Evolutionary conservation across 2,113 vertebrate genomes (phyloP).

Genomic region (Myiozetetes cayanensis): DNA sequence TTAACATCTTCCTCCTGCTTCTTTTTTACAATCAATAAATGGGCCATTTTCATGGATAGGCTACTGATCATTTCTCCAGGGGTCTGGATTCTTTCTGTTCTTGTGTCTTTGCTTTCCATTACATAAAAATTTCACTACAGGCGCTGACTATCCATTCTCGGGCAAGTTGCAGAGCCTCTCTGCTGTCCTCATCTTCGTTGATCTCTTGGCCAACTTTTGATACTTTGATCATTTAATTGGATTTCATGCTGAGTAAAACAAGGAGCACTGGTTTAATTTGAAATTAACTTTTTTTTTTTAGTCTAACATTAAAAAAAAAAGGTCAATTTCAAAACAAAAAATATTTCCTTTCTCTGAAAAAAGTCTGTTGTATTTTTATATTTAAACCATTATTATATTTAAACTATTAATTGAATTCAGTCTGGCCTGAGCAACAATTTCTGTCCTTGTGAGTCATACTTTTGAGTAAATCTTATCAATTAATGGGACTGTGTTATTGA

Average conservation of each 20-base stretch:
- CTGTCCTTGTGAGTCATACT: background rate
- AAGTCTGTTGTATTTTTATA: background rate
- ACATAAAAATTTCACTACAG: background rate
- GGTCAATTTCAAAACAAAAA: background rate
- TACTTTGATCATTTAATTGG: constrained; percentile 26
- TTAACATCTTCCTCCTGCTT: background rate
- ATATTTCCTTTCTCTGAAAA: background rate
- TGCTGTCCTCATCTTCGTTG: constrained; percentile 18
- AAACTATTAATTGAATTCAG: constrained; percentile 13
- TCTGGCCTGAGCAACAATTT: background rate
- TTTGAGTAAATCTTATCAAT: background rate
- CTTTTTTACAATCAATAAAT: background rate
- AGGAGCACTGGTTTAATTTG: background rate
- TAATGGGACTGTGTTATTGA: background rate
- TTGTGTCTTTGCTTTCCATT: constrained; percentile 3
- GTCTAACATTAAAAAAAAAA: constrained; percentile 12
- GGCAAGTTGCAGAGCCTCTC: background rate
- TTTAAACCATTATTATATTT: background rate
- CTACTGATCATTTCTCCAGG: constrained; percentile 19
- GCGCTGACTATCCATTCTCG: background rate
- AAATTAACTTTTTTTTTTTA: constrained; percentile 36
- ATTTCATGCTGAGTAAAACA: constrained; percentile 4
- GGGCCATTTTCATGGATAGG: background rate
- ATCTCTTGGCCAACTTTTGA: background rate
- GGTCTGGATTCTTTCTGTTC: constrained; percentile 38